phyloP scores from a whole-genome alignment of 1,140 invertebrate species.

The Dendroctonus valens region DNA sequence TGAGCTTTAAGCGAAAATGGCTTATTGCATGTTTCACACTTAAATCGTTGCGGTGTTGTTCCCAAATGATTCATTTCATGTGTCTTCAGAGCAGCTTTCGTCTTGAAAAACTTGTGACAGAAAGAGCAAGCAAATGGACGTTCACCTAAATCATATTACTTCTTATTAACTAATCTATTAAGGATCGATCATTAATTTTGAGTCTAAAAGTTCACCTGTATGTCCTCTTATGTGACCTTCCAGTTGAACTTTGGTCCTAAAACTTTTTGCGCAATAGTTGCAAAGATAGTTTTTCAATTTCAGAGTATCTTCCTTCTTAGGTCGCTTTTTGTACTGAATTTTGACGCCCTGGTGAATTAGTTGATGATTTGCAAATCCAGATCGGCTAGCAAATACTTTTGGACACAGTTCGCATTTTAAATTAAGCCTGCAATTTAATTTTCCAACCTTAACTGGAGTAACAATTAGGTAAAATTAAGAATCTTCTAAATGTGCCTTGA shows the following conservation, averaged over 20 bases:
- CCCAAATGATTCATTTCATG: conserved; percentile 33
- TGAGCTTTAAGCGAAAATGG: conserved; percentile 32
- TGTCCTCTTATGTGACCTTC: conserved; percentile 31
- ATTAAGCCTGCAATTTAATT: conserved; percentile 23
- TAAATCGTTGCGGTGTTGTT: conserved; percentile 30
- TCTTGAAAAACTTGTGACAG: conserved; percentile 32
- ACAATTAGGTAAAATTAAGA: no score
- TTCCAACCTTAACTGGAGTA: not conserved
- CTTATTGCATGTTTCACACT: conserved; percentile 32
- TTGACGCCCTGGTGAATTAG: conserved; percentile 35
- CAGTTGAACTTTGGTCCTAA: conserved; percentile 31
- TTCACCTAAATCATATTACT: conserved; percentile 10
- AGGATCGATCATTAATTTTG: conserved; percentile 2
- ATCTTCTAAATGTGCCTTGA: no score
- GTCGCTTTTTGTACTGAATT: conserved; percentile 34
- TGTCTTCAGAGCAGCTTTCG: conserved; percentile 25
- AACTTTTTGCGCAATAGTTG: conserved; percentile 35
- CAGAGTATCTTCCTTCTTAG: conserved; percentile 22
- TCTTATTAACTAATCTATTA: not conserved
- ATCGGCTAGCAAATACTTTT: conserved; percentile 35
- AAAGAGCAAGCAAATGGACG: conserved; percentile 20
- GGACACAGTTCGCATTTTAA: conserved; percentile 33
- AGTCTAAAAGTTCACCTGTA: conserved; percentile 17
- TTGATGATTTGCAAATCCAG: conserved; percentile 36
- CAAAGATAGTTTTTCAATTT: conserved; percentile 34